Evolutionary conservation across 2,113 vertebrate species (phyloP).

Genomic region (Pangasianodon hypophthalmus): DNA sequence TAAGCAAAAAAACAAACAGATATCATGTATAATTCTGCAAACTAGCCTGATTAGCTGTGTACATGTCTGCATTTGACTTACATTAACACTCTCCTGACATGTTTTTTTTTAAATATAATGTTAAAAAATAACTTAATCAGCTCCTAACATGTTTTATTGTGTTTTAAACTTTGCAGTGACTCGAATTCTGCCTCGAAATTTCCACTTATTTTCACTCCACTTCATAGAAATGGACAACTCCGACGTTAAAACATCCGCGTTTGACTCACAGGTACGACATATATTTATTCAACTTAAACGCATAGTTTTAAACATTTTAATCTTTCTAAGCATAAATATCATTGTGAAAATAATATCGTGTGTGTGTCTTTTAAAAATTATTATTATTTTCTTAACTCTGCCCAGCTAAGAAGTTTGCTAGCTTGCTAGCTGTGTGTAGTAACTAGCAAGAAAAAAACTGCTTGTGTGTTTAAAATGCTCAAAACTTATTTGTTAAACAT

Average conservation of each 20-base stretch:
- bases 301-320: background rate
- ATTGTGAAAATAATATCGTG: background rate
- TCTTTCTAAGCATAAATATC: background rate
- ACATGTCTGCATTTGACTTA: background rate
- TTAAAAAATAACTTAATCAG: background rate
- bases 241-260: constrained; percentile 30
- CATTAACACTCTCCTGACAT: background rate
- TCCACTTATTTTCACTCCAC: background rate
- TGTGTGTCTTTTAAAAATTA: no score
- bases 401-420: background rate
- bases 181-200: background rate
- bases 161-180: background rate
- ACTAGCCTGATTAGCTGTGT: background rate
- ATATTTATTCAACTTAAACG: background rate
- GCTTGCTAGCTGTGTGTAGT: background rate
- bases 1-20: background rate
- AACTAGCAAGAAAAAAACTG: background rate
- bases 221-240: constrained; percentile 47
- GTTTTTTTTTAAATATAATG: background rate
- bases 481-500: background rate
- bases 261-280: constrained; percentile 43
- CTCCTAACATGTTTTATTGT: background rate
- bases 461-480: background rate
- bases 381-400: background rate
- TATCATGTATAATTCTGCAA: background rate